Base-by-base conservation (phyloP, 2,113 vertebrate species). In the Salvelinus alpinus region DNA sequence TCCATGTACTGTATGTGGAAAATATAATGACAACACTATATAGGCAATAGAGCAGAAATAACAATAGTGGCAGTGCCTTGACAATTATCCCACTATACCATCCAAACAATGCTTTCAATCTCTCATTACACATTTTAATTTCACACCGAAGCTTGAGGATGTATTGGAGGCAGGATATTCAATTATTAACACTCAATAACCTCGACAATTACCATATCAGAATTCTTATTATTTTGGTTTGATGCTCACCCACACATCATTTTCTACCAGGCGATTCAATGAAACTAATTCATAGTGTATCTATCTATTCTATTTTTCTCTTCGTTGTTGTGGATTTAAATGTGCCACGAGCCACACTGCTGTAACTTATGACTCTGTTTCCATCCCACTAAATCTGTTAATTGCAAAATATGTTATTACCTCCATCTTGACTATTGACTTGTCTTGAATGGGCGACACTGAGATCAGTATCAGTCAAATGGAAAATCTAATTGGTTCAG, bases 121-220 rank as follows among this genome's bases (percentile, higher is more conserved):
- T 62, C 84, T 85, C 71, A 83, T 85, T 88, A 77, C 73, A 82
- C 38, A 84, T 80, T 88, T 85, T 78, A 66, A 86, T 86, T 82
- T 82, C 76, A 83, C 16, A 79, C 54, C 11, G 29, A 74, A 66
- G 60, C 70, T 70, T 57, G 27, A 54, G 51, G 67, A 71, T 57
- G 20, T 44, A 44, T 44, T 44, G 38, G 44, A 71, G 38, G 38
- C 38, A 47, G 31, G 65, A 73, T 74, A 64, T 71, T 79, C 54
- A 80, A 81, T 85, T 78, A 78, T 85, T 86, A 72, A 72, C 70
- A 72, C 72, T 74, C 64, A 75, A 54, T 78, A 74, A 71, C 72
- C 31, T 77, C 81, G 79, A 86, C 74, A 74, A 67, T 78, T 70
- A 31, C 38, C 71, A 72, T 29, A 73, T 81, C 78, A 64, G 6